phyloP scores from a whole-genome alignment of 1,140 invertebrate species.

The Babylonia areolata region DNA sequence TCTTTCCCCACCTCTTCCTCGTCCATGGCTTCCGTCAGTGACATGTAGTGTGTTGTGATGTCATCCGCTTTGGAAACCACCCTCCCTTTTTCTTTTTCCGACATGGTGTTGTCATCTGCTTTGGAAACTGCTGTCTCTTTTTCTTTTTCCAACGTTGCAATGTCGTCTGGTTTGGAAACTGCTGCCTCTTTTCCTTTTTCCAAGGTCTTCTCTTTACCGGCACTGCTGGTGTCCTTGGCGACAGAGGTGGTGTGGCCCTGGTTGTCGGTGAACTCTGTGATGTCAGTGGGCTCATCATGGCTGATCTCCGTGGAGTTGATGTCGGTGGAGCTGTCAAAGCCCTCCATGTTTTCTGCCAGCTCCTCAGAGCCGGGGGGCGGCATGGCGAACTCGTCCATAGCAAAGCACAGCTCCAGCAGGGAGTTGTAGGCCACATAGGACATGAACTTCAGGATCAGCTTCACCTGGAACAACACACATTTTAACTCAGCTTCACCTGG shows the following conservation, averaged over 20 bases:
- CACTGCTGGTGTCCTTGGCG: neutral
- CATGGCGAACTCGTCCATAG: slow-evolving; percentile 88
- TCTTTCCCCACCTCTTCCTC: neutral
- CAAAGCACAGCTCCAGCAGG: slow-evolving; percentile 92
- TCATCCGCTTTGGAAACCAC: neutral
- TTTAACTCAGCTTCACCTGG: no score
- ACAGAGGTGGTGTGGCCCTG: neutral
- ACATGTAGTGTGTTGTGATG: slow-evolving; percentile 1
- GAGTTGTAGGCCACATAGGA: slow-evolving; percentile 93
- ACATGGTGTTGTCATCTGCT: neutral
- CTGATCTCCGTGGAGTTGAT: neutral
- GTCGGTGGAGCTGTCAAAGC: slow-evolving; percentile 34
- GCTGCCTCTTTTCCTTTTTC: no score
- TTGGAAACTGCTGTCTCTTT: no score
- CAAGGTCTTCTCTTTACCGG: no score
- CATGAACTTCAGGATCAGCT: slow-evolving; percentile 88
- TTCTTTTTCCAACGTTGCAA: no score
- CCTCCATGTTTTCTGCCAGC: slow-evolving; percentile 33
- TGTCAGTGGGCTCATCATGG: slow-evolving; percentile 6
- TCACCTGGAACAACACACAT: slow-evolving; percentile 78
- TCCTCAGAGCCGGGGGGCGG: slow-evolving; percentile 74
- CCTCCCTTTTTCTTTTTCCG: no score
- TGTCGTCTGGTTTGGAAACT: neutral
- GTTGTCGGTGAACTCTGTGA: slow-evolving; percentile 5
- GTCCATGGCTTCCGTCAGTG: slow-evolving; percentile 7